phyloP scores from a whole-genome alignment of 2,113 vertebrate species.

The Bettongia penicillata region DNA sequence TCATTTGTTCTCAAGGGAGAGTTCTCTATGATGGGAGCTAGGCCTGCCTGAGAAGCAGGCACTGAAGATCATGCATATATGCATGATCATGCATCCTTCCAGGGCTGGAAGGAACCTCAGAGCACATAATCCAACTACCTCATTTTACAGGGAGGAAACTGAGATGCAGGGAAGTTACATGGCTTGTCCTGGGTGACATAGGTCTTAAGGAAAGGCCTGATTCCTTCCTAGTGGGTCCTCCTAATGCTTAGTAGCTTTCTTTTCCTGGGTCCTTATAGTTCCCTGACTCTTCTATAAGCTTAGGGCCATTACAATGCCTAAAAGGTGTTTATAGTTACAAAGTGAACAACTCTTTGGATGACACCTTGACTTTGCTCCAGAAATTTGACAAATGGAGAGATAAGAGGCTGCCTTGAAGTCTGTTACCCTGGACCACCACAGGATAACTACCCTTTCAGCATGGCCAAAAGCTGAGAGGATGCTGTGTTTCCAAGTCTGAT shows the following conservation, averaged over 20 bases:
- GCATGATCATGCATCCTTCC: too few species aligned
- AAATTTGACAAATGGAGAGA: background rate
- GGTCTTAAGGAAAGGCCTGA: background rate
- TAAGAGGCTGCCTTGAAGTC: background rate
- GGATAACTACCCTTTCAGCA: background rate
- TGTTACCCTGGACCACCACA: background rate
- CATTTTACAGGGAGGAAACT: too few species aligned
- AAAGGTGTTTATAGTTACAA: background rate
- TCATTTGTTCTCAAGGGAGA: background rate
- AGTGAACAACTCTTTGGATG: background rate
- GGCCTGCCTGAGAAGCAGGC: background rate
- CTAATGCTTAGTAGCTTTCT: background rate
- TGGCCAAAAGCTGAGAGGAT: background rate
- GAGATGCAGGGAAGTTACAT: background rate
- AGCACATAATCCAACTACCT: background rate
- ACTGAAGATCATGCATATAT: background rate
- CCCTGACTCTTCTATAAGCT: background rate
- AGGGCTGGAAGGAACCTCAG: background rate
- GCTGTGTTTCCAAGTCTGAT: background rate
- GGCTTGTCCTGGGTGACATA: accelerated
- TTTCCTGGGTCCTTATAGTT: background rate
- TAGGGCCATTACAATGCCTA: background rate
- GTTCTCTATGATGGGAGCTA: background rate
- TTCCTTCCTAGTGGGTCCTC: background rate
- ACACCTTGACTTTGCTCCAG: background rate